Evolutionary conservation across 2,888 invertebrate genomes (phyloP).

Genomic region (Trisateles emortualis): DNA sequence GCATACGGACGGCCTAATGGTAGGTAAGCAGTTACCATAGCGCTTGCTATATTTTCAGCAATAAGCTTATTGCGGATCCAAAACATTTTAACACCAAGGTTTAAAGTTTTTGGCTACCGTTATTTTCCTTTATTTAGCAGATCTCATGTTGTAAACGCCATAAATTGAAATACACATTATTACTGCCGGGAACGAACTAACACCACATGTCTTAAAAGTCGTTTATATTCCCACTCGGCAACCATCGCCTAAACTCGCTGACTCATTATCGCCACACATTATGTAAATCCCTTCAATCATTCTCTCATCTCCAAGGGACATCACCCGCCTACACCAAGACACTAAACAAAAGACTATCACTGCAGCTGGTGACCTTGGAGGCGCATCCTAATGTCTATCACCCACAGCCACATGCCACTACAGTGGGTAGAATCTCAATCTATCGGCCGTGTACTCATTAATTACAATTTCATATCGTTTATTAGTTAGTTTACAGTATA

Average conservation of each 20-base stretch:
- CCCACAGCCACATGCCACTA: conserved; percentile 6
- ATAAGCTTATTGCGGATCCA: too few species aligned
- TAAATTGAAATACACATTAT: too few species aligned
- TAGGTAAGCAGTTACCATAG: too few species aligned
- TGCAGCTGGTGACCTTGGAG: conserved; percentile 3
- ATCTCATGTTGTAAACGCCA: too few species aligned
- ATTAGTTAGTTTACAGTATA: background rate
- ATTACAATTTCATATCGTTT: conserved; percentile 4
- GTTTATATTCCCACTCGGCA: too few species aligned
- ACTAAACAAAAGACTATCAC: background rate
- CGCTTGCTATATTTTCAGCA: too few species aligned
- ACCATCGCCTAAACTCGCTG: background rate
- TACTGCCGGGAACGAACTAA: too few species aligned
- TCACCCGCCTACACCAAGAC: background rate
- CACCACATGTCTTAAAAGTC: too few species aligned
- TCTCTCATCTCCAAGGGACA: background rate
- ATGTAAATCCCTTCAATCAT: background rate
- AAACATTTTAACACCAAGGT: too few species aligned
- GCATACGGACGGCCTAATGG: too few species aligned
- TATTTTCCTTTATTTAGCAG: too few species aligned
- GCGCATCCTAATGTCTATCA: conserved; percentile 3
- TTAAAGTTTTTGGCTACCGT: too few species aligned
- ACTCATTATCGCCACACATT: background rate
- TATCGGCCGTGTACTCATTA: conserved; percentile 12
- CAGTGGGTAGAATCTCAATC: conserved; percentile 4